Evolutionary conservation across 2,113 vertebrate genomes (phyloP).

Genomic region (Tapirus terrestris): DNA sequence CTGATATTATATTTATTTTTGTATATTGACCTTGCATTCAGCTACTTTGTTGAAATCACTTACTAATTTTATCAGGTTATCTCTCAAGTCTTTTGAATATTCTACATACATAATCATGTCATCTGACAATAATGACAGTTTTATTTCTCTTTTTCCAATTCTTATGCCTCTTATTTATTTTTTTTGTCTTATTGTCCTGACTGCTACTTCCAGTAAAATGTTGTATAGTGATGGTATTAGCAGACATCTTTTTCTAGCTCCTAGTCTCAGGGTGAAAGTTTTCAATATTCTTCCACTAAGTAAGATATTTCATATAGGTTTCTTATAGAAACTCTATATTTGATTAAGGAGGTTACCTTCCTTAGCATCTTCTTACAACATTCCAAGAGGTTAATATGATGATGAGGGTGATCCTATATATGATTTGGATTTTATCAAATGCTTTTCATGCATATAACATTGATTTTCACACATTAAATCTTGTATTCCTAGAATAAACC

Average conservation of each 20-base stretch:
- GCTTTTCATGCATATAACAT: neutral
- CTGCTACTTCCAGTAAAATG: neutral
- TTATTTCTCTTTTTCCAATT: neutral
- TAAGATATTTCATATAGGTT: neutral
- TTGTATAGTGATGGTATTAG: neutral
- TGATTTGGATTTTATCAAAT: neutral
- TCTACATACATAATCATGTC: neutral
- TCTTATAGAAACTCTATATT: neutral
- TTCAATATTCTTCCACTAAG: neutral
- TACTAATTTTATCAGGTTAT: neutral
- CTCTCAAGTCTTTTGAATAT: neutral
- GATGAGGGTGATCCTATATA: neutral
- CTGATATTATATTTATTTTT: neutral
- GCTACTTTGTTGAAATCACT: constrained; percentile 10
- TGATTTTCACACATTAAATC: neutral
- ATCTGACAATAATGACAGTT: neutral
- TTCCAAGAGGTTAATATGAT: neutral
- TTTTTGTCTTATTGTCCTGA: neutral
- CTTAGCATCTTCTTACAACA: neutral
- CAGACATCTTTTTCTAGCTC: neutral
- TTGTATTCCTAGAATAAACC: neutral
- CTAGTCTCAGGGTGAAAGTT: neutral
- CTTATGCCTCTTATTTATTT: neutral
- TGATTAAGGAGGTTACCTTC: neutral
- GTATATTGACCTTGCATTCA: neutral